Base-by-base conservation (phyloP, 2,888 invertebrate species). In the Drosophila niveifrons region DNA sequence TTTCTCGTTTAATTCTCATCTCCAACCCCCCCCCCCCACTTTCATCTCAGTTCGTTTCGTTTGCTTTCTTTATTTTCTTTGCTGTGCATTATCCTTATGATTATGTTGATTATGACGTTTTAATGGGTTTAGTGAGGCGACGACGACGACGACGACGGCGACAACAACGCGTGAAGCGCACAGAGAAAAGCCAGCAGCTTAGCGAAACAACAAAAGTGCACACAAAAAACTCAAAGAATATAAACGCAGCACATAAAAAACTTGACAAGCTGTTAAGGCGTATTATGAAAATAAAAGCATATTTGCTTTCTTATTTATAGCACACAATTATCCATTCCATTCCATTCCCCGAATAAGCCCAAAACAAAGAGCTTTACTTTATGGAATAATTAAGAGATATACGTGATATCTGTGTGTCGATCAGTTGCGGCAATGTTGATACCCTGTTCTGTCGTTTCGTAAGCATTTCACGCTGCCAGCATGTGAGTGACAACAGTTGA, bases 61-160 rank as follows among this genome's bases (percentile, higher is more conserved):
- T 31, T 39, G 28, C 18, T 31, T 57, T 47, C 34, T 34, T 41
- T 31, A 10, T 41, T 52, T 64, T 50, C 78, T 57, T 63, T 71
- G 61, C 66, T 68, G 61, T 87, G 83, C 83, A 77, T 80, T 80
- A 78, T 81, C 66, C 78, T 71, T 78, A 84, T 76, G 86, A 85
- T 82, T 80, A 82, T 86, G 86, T 86, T 86, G 81, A 81, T 83
- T 88, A 83, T 88, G 86, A 83, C 80, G 83, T 85, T 83, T 88
- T 83, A 88, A 85, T 85, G 80, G 82, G 76, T 72, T 88, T 79
- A 82, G 74, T 74, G 73, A 71, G 82, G 75, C 85, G 64, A 46
- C 48, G 64, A 56, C 50, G 47, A 56, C 50, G 44, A 57, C 55
- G 50, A 43, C 72, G 50, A 46, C 48, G 64, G 53, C 50, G 47